These are phyloP conservation scores for Manduca sexta DNA, from an alignment of 1,140 invertebrate species.

Conservation along the genomic window DNA sequence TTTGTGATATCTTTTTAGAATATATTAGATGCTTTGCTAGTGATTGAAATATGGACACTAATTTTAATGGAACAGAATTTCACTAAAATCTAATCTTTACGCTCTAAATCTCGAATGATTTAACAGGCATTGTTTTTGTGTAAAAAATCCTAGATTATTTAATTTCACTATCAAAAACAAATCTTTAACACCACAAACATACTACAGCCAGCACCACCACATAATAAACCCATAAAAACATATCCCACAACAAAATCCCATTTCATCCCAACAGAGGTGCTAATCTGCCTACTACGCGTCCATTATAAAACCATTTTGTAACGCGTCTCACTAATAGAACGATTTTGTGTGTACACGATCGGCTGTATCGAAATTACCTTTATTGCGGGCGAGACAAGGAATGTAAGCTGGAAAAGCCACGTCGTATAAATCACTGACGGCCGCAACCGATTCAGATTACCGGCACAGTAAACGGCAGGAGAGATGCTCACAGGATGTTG, in stretches of 20 bases:
- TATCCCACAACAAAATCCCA: too few species aligned
- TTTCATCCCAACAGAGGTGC: too few species aligned
- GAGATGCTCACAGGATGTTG: constrained; percentile 14
- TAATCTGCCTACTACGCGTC: too few species aligned
- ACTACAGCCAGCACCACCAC: background rate
- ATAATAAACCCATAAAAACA: background rate
- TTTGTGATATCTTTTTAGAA: background rate
- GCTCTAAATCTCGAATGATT: too few species aligned
- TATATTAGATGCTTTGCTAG: background rate
- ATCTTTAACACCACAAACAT: background rate
- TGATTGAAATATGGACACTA: background rate
- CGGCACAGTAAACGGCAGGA: constrained; percentile 22
- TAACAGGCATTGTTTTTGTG: too few species aligned
- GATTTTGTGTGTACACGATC: constrained; percentile 23
- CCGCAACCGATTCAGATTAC: constrained; percentile 57
- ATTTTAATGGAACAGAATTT: too few species aligned
- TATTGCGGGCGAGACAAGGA: constrained; percentile 45
- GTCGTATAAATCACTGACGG: constrained; percentile 57
- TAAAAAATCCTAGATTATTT: too few species aligned
- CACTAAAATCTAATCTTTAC: too few species aligned
- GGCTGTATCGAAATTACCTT: constrained; percentile 47
- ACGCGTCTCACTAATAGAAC: constrained; percentile 20
- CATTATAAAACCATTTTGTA: too few species aligned
- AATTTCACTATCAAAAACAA: too few species aligned
- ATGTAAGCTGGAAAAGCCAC: constrained; percentile 33